Evolutionary conservation across 2,113 vertebrate species (phyloP).

Genomic region (Opisthocomus hoazin): DNA sequence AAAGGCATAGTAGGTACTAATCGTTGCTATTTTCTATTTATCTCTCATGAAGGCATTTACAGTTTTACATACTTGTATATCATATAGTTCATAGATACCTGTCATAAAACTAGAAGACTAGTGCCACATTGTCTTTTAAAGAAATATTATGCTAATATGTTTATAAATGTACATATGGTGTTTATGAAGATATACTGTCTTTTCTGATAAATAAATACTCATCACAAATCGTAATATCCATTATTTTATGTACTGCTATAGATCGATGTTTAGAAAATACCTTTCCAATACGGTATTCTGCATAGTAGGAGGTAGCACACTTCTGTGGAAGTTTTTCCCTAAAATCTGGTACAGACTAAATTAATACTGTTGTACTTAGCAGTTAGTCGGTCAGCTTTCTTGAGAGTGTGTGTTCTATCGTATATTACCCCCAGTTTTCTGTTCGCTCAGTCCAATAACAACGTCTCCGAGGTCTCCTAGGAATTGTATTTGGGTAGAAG

Average conservation of each 20-base stretch:
- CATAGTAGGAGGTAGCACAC: background rate
- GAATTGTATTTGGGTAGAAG: background rate
- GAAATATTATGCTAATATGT: background rate
- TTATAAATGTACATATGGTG: background rate
- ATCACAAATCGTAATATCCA: background rate
- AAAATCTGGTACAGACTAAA: background rate
- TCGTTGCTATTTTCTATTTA: background rate
- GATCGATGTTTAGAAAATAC: background rate
- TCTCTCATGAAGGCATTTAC: background rate
- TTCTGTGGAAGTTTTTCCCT: background rate
- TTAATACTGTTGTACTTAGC: background rate
- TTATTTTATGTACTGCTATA: background rate
- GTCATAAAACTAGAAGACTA: background rate
- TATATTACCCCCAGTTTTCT: background rate
- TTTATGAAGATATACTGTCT: background rate
- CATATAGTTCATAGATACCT: background rate
- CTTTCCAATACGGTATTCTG: background rate
- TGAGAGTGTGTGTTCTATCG: background rate
- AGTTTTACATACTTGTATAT: background rate
- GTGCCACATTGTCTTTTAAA: background rate
- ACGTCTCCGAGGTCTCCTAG: background rate
- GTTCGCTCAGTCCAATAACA: background rate
- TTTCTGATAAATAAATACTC: background rate
- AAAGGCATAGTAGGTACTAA: constrained; percentile 73
- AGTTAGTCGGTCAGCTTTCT: background rate